Evolutionary conservation across 2,888 invertebrate genomes (phyloP).

Genomic region (Xestoiulus laeticollis): DNA sequence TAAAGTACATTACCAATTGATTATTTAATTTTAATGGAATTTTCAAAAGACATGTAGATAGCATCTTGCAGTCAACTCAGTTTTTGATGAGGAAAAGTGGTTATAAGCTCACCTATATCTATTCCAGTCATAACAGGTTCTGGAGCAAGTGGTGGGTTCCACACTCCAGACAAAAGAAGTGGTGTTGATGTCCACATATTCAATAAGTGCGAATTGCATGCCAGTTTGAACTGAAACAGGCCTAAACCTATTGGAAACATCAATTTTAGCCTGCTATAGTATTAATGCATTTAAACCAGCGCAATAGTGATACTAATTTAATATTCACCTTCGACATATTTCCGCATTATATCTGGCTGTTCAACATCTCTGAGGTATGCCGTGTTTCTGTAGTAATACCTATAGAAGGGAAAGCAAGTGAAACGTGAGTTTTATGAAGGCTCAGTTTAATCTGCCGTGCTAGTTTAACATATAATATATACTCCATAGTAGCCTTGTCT

Average conservation of each 20-base stretch:
- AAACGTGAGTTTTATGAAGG: too few relatives aligned
- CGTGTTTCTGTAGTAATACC: conserved; percentile 80
- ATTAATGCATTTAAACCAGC: neutral
- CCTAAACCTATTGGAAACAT: conserved; percentile 47
- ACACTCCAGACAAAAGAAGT: conserved; percentile 82
- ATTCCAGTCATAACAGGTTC: conserved; percentile 72
- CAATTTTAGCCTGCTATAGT: neutral
- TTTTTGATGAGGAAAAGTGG: too few relatives aligned
- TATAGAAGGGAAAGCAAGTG: conserved; percentile 54
- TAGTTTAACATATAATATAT: neutral
- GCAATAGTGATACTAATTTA: neutral
- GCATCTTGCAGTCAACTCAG: too few relatives aligned
- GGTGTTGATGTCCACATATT: conserved; percentile 90
- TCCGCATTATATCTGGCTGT: conserved; percentile 79
- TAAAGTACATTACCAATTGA: too few relatives aligned
- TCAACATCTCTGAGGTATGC: conserved; percentile 87
- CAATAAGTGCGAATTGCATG: conserved; percentile 84
- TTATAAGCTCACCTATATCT: conserved; percentile 72
- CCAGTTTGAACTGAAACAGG: conserved; percentile 68
- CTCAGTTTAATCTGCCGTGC: neutral
- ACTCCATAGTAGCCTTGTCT: conserved; percentile 77
- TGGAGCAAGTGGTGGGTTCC: conserved; percentile 81
- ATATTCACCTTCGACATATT: conserved; percentile 73
- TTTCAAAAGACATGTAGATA: neutral
- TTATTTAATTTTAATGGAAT: neutral